A percentile compares a stretch with the other conserved stretches of the same genome.
Conservation (phyloP, 2,888 invertebrate species). For the Tanytarsus gracilentus region DNA sequence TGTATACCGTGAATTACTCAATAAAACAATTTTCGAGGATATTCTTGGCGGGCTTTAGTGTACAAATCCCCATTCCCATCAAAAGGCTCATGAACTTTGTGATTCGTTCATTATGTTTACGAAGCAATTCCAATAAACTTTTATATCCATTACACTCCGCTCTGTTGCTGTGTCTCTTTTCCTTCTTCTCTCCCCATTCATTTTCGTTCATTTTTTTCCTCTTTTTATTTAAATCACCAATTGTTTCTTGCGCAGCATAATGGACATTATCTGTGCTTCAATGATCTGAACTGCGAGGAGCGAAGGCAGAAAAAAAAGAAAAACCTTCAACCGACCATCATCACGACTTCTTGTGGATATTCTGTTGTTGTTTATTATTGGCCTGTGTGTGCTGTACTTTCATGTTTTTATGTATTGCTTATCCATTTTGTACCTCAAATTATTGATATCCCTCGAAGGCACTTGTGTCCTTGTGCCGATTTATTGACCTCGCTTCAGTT, state of each 20-base stretch:
- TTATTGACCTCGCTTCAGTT: not conserved
- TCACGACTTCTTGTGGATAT: conserved; percentile 6
- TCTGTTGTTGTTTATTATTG: not conserved
- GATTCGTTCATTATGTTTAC: conserved; percentile 2
- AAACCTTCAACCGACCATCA: conserved; percentile 15
- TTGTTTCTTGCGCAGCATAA: conserved; percentile 14
- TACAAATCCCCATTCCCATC: too few relatives aligned
- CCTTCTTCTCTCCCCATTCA: not conserved
- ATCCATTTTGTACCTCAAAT: not conserved
- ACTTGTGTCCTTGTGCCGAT: conserved; percentile 10
- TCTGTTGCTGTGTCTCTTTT: not conserved
- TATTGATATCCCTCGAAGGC: conserved; percentile 10
- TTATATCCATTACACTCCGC: not conserved
- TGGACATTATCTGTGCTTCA: conserved; percentile 11
- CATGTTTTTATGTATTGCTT: not conserved
- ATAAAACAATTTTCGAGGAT: too few relatives aligned
- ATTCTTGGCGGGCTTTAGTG: too few relatives aligned
- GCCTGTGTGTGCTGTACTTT: not conserved
- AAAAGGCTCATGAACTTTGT: too few relatives aligned
- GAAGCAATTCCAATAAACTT: conserved; percentile 13
- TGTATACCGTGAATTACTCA: too few relatives aligned
- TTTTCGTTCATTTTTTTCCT: not conserved
- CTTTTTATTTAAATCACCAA: conserved; percentile 17
- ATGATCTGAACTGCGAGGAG: not conserved
- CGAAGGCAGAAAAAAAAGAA: not conserved